Evolutionary conservation across 2,113 vertebrate species (phyloP).

Genomic region (Urocitellus parryii): DNA sequence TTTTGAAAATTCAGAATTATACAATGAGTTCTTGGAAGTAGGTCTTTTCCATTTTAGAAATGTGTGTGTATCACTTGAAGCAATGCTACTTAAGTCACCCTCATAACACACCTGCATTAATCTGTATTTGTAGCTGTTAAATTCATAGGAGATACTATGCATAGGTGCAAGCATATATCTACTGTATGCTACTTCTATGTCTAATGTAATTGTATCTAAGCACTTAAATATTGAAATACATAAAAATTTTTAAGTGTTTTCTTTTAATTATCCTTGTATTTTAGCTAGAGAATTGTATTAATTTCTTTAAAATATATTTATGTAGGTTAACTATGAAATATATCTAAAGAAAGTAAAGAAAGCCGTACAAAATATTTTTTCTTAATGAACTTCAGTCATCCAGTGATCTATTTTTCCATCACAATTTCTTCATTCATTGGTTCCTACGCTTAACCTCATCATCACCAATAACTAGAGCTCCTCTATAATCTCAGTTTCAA

Average conservation of each 20-base stretch:
- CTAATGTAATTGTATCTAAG: neutral
- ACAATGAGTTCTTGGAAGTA: neutral
- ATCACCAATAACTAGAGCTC: neutral
- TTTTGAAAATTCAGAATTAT: constrained; percentile 22
- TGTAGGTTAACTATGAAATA: neutral
- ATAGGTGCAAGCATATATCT: neutral
- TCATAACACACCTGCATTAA: neutral
- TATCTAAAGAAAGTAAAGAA: neutral
- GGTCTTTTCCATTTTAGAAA: neutral
- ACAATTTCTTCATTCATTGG: neutral
- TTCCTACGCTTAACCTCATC: neutral
- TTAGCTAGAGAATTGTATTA: constrained; percentile 6
- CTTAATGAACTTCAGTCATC: neutral
- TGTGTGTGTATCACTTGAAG: neutral
- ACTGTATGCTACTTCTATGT: neutral
- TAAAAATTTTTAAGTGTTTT: neutral
- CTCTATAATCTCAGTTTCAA: neutral
- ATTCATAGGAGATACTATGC: neutral
- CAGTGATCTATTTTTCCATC: neutral
- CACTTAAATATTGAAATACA: neutral
- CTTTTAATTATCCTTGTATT: neutral
- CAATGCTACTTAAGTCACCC: neutral
- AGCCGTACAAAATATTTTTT: neutral
- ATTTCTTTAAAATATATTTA: neutral
- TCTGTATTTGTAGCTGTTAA: neutral